Evolutionary conservation across 1,140 invertebrate species (phyloP).

Genomic region (Dysdera silvatica): DNA sequence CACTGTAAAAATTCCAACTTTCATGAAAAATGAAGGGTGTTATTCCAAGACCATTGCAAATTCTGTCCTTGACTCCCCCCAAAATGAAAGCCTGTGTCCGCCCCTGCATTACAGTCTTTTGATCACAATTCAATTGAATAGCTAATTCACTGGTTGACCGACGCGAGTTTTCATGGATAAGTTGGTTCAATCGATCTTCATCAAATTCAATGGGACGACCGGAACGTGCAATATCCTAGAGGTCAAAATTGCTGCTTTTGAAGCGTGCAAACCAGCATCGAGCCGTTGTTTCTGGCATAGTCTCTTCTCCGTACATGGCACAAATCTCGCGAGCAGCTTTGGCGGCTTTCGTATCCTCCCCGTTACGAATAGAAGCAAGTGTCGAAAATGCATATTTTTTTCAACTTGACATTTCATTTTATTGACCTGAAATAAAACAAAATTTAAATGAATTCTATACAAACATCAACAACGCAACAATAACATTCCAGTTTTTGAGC

Average conservation of each 20-base stretch:
- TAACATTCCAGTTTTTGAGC: too few species aligned
- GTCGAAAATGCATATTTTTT: conserved; percentile 2
- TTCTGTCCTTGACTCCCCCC: too few species aligned
- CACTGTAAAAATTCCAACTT: too few species aligned
- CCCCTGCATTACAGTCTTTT: too few species aligned
- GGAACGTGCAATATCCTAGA: background rate
- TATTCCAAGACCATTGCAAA: too few species aligned
- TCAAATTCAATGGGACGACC: conserved; percentile 1
- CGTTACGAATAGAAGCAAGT: background rate
- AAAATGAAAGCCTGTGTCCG: too few species aligned
- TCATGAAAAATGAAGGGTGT: too few species aligned
- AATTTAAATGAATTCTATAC: background rate
- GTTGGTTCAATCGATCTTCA: conserved; percentile 5
- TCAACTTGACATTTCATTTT: conserved; percentile 7
- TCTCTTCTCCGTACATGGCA: conserved; percentile 1
- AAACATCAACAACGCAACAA: too few species aligned
- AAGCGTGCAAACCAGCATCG: background rate
- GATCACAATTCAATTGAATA: background rate
- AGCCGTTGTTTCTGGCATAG: background rate
- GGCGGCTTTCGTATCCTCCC: background rate
- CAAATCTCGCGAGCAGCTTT: conserved; percentile 6
- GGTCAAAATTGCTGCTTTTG: conserved; percentile 11
- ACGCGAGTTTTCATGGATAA: conserved; percentile 8
- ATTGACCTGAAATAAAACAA: conserved; percentile 9
- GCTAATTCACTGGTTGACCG: background rate